A percentile compares a stretch with the other conserved stretches of the same genome.
Evolutionary conservation across 2,797 vertebrate species (phyloP).

Genomic region (Sebastes reedi): DNA sequence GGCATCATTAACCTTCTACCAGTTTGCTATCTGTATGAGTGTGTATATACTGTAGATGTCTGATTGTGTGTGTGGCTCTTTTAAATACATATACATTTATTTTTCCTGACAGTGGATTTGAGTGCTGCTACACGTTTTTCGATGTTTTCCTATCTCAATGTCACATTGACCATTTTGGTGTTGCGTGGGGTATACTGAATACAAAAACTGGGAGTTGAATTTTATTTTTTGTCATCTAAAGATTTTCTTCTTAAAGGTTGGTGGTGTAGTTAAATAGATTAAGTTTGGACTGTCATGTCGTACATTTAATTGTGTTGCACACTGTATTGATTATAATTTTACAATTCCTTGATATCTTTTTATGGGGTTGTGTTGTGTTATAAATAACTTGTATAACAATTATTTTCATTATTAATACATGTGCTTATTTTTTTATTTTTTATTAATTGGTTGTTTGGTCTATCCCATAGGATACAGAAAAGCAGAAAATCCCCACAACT

Average conservation of each 20-base stretch:
- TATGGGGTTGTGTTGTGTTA: not conserved
- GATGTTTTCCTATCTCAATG: not conserved
- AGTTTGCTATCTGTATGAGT: not conserved
- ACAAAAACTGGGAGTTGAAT: not conserved
- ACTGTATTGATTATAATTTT: not conserved
- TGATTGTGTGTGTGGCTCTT: not conserved
- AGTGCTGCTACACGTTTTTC: not conserved
- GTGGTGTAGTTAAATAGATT: not conserved
- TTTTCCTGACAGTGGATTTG: not conserved
- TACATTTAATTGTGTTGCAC: not conserved
- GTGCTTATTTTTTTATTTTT: not conserved
- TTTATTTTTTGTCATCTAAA: not conserved
- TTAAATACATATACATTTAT: not conserved
- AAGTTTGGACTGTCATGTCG: not conserved
- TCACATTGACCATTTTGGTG: not conserved
- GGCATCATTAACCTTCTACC: constrained; percentile 37
- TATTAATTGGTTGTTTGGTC: not conserved
- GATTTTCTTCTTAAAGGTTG: not conserved
- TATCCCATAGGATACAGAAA: not conserved
- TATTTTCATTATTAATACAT: not conserved
- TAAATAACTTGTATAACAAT: not conserved
- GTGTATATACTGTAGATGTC: not conserved
- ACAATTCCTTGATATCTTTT: not conserved
- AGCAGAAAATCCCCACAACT: not conserved
- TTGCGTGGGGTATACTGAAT: not conserved